Evolutionary conservation across 2,797 vertebrate genomes (phyloP), one percentile per base, ranked within the genome.

Genomic region (Discoglossus pictus): DNA sequence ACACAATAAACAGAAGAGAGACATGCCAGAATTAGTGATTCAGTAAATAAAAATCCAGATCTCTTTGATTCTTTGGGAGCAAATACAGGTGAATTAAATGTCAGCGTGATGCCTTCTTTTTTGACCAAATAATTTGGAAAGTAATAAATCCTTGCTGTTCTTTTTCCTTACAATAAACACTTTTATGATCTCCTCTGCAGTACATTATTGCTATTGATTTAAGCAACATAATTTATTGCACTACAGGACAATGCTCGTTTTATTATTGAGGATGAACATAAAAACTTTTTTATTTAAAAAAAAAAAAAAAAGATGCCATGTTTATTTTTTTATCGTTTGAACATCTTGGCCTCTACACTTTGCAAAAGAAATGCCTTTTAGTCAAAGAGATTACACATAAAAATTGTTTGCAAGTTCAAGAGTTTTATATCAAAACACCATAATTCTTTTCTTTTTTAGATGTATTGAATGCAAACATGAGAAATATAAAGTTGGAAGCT

Each of bases 191-290:
- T 50, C 20, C 46, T 50, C 46, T 50, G 46, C 46, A 25, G 46
- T 50, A 50, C 46, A 50, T 50, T 50, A 50, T 50, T 50, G 46
- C 46, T 50, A 50, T 50, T 50, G 46, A 50, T 50, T 50, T 50
- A 50, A 50, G 27, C 46, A 50, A 50, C 46, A 50, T 50, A 50
- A 50, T 50, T 50, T 50, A 50, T 50, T n/a, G 13, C 23, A 6
- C 46, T 25, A 4, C 3, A 50, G 46, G 23, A 50, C 21, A 50
- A 50, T 50, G 46, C 27, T 25, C 23, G 27, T 50, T 50, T 27
- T 50, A 10, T 25, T 50, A 50, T 50, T 25, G 46, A 23, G 46
- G 21, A 50, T 13, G 23, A 50, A 50, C 11, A 25, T 50, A 24
- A 44, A 44, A 44, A 44, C 21, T 21, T 23, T 21, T 43, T 18